Evolutionary conservation across 2,113 vertebrate genomes (phyloP).

Genomic region (Oncorhynchus tshawytscha): DNA sequence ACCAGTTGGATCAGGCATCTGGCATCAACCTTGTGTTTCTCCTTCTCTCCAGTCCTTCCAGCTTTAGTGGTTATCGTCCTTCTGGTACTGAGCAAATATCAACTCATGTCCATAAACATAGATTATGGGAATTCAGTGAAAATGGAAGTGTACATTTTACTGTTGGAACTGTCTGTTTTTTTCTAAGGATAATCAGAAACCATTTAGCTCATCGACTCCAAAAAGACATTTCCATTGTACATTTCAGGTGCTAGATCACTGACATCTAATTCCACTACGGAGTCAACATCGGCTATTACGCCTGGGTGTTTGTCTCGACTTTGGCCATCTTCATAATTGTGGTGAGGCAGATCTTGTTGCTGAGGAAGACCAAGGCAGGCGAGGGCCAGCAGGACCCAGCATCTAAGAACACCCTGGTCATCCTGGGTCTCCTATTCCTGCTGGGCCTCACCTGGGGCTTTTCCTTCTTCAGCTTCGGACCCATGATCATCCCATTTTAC

Average conservation of each 20-base stretch:
- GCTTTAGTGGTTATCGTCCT: conserved; percentile 41
- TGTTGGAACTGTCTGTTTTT: background rate
- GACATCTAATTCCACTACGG: conserved; percentile 39
- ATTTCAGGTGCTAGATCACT: conserved; percentile 60
- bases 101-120: background rate
- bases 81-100: conserved; percentile 32
- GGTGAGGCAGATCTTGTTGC: background rate
- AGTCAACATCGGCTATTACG: conserved; percentile 55
- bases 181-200: background rate
- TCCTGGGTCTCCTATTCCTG: conserved; percentile 45
- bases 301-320: conserved; percentile 50
- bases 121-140: conserved; percentile 10
- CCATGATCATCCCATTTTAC: conserved; percentile 34
- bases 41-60: conserved; percentile 34
- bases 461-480: conserved; percentile 57
- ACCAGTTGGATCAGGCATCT: too few relatives aligned
- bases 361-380: background rate
- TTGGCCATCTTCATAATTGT: conserved; percentile 16
- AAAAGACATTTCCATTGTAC: background rate
- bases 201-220: background rate
- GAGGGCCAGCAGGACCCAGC: fast-evolving
- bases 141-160: conserved; percentile 44
- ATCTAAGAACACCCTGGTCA: conserved; percentile 22
- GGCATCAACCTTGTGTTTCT: background rate
- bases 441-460: conserved; percentile 61